These are phyloP conservation scores for Acrobasis consociella DNA, from an alignment of 2,888 invertebrate species.

Conservation along the genomic window DNA sequence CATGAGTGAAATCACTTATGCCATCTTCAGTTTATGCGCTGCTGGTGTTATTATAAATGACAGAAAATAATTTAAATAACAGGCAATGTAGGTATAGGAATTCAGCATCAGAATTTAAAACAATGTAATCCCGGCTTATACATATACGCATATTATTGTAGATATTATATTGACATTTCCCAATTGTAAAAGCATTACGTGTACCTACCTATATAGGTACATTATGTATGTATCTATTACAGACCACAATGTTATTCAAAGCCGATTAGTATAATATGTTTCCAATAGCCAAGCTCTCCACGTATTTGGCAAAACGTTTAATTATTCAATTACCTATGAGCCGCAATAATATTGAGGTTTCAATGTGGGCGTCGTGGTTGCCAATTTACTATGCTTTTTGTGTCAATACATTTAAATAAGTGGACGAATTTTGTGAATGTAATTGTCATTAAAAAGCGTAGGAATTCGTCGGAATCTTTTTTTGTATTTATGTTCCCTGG, in stretches of 20 bases:
- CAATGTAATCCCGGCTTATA: too few relatives aligned
- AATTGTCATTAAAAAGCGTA: too few relatives aligned
- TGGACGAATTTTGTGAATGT: neutral
- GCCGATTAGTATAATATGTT: constrained; percentile 7
- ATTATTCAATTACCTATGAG: constrained; percentile 11
- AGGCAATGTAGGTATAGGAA: too few relatives aligned
- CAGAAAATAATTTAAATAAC: too few relatives aligned
- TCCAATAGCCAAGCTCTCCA: neutral
- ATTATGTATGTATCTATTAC: neutral
- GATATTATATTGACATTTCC: neutral
- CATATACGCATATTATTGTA: neutral
- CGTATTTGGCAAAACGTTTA: constrained; percentile 1
- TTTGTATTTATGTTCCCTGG: too few relatives aligned
- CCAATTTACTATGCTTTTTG: neutral
- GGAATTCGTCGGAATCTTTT: too few relatives aligned
- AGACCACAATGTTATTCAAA: neutral
- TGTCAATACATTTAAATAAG: neutral
- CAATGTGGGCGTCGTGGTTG: neutral
- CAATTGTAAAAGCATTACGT: neutral
- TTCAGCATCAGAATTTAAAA: too few relatives aligned
- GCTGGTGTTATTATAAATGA: too few relatives aligned
- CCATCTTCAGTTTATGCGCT: too few relatives aligned
- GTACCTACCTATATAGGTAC: neutral
- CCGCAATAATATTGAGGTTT: constrained; percentile 2
- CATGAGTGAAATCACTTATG: too few relatives aligned